Evolutionary conservation across 2,113 vertebrate genomes (phyloP).

Genomic region (Corydoras sp.): DNA sequence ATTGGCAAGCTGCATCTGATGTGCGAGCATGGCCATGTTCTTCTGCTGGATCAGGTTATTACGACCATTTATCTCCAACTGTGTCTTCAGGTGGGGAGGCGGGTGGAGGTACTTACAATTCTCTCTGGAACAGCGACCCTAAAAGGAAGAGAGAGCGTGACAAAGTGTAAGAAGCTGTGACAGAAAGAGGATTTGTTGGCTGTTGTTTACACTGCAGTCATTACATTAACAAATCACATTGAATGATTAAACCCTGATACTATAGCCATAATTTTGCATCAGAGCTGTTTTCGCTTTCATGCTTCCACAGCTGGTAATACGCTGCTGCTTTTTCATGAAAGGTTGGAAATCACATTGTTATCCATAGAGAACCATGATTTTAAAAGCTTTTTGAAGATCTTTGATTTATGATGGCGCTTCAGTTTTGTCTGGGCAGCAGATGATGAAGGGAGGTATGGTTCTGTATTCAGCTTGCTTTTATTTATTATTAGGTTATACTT

Average conservation of each 20-base stretch:
- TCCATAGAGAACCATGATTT: not conserved
- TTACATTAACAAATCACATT: not conserved
- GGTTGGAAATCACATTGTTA: not conserved
- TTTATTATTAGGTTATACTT: not conserved
- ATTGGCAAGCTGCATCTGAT: constrained; percentile 97
- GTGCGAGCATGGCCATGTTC: constrained; percentile 98
- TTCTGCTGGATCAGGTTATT: constrained; percentile 99
- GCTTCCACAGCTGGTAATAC: too few species aligned
- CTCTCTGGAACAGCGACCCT: constrained; percentile 97
- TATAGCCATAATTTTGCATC: not conserved
- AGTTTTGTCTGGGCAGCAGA: not conserved
- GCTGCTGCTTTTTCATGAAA: too few species aligned
- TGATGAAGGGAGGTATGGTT: constrained; percentile 21
- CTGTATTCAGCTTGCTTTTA: constrained; percentile 1
- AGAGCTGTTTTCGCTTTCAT: not conserved
- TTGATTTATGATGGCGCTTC: not conserved
- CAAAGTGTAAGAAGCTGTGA: constrained; percentile 43
- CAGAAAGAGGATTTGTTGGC: constrained; percentile 6
- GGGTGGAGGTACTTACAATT: constrained; percentile 99
- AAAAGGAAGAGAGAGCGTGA: not conserved
- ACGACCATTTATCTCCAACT: constrained; percentile 95
- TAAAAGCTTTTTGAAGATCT: not conserved
- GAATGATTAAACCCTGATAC: not conserved
- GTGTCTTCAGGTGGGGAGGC: constrained; percentile 95
- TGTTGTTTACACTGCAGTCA: too few species aligned